Evolutionary conservation across 1,140 invertebrate genomes (phyloP).

Genomic region (Drosophila suzukii): DNA sequence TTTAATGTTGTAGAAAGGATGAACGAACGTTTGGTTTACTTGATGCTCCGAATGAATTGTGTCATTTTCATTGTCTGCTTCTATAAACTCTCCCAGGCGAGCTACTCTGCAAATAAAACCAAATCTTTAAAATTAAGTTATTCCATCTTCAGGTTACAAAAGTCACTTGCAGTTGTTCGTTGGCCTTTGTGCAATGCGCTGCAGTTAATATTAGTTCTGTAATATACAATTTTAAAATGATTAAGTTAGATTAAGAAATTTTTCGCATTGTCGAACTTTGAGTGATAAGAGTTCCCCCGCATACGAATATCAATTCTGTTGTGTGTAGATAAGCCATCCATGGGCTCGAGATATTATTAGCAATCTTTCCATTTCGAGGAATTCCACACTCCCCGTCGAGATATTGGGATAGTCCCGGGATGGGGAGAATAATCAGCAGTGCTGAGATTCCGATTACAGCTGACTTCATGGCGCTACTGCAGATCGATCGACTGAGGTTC

Average conservation of each 20-base stretch:
- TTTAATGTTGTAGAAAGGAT: not conserved
- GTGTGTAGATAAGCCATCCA: constrained; percentile 6
- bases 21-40: not conserved
- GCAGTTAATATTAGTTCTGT: not conserved
- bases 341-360: not conserved
- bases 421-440: not conserved
- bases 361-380: not conserved
- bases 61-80: not conserved
- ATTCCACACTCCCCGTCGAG: not conserved
- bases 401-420: not conserved
- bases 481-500: not conserved
- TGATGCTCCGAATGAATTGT: not conserved
- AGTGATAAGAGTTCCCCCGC: constrained; percentile 2
- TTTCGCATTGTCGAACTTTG: not conserved
- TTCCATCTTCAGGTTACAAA: not conserved
- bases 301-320: not conserved
- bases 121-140: not conserved
- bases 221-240: not conserved
- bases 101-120: not conserved
- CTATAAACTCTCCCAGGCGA: not conserved
- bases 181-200: constrained; percentile 3
- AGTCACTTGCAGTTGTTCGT: not conserved
- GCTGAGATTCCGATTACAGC: constrained; percentile 1
- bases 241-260: not conserved
- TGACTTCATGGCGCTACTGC: not conserved